Evolutionary conservation across 1,140 invertebrate species (phyloP), one percentile per base, ranked within the genome.

Genomic region (Papilio glaucus): DNA sequence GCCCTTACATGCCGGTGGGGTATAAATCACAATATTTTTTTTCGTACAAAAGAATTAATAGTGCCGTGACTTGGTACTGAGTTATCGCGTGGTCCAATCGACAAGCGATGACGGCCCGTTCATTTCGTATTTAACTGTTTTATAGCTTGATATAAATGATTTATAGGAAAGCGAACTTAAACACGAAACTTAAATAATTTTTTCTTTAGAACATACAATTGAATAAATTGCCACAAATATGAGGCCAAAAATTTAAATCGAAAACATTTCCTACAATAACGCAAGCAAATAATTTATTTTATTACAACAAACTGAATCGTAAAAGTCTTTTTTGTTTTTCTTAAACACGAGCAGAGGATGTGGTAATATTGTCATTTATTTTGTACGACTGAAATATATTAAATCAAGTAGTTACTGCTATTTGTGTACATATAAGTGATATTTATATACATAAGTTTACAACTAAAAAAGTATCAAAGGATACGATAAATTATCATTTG

Each of bases 21-120:
- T 79, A 90, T 90, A 89, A 90, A 92, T 89, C 86, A 89, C 87
- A 77, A 57, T 57, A 57, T 81, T 87, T 88, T 86, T 85, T 85
- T 83, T 26, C 45, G 18, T 53, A 83, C 80, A 86, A 87, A 86
- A 86, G 82, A 83, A 86, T 86, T 88, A 86, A 89, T 89, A 89
- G 86, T 85, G 78, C 76, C 78, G 69, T 75, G 80, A 80, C 80
- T 79, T 82, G 74, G 81, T 83, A 78, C 76, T 78, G 71, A 37
- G 75, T 71, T 63, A 72, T 42, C 60, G 65, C 57, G 72, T 79
- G 83, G 80, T 62, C 37, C 72, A 81, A 87, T 72, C 70, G 63
- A 77, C 24, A 65, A 71, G 74, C 74, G 65, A 37, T 57, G 29
- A 72, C 73, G 69, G 29, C 9, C 37, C 65, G 12, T 69, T 61